These are phyloP conservation scores for Synodontis membranacea DNA, from an alignment of 2,113 vertebrate species.

Conservation along the genomic window DNA sequence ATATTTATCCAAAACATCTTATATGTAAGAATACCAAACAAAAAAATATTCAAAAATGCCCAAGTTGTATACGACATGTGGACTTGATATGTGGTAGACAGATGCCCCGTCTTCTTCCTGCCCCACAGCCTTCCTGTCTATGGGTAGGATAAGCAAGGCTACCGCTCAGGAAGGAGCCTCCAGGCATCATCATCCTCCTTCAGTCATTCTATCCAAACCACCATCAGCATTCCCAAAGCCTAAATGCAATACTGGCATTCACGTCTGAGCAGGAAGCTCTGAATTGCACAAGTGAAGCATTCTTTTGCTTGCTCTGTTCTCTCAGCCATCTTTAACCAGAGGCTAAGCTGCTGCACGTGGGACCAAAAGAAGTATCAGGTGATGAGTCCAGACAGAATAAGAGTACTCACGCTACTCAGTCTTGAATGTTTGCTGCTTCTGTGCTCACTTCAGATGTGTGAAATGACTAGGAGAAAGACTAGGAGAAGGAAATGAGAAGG, in stretches of 20 bases:
- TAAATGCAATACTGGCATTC: constrained; percentile 9
- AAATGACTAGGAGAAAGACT: neutral
- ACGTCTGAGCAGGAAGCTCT: constrained; percentile 25
- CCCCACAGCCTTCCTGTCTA: constrained; percentile 39
- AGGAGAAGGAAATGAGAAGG: neutral
- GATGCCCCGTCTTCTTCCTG: constrained; percentile 15
- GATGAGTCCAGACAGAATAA: constrained; percentile 14
- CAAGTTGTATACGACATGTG: constrained; percentile 31
- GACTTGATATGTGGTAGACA: constrained; percentile 42
- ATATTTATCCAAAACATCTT: neutral
- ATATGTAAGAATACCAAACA: neutral
- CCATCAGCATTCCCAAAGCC: constrained; percentile 38
- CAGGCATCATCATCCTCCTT: constrained; percentile 27
- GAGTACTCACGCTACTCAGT: neutral
- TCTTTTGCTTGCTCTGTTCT: constrained; percentile 39
- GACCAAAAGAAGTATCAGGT: constrained; percentile 36
- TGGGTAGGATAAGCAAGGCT: constrained; percentile 25
- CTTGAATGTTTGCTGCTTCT: neutral
- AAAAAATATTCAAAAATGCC: neutral
- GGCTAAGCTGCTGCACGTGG: constrained; percentile 40
- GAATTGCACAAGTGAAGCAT: constrained; percentile 36
- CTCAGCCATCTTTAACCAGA: constrained; percentile 49
- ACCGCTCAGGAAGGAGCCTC: constrained; percentile 45
- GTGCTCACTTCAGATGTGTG: neutral
- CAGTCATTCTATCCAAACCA: constrained; percentile 36